A percentile compares a stretch with the other conserved stretches of the same genome.
Conservation (phyloP, 2,113 vertebrate genomes). For the Taurulus bubalis region DNA sequence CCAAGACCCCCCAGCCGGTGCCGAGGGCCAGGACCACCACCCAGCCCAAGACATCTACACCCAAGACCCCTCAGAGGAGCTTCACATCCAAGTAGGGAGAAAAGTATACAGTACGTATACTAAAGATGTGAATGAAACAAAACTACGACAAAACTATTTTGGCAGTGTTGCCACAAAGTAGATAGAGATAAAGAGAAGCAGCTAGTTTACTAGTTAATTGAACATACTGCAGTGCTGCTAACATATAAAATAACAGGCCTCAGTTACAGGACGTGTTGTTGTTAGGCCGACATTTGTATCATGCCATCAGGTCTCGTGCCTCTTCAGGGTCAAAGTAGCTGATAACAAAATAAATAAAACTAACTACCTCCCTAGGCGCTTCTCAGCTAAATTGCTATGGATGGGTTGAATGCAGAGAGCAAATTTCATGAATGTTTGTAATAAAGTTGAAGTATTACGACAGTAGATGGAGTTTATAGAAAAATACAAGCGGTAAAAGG, state of each 20-base stretch:
- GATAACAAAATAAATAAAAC: not conserved
- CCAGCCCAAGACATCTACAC: slow-evolving; percentile 80
- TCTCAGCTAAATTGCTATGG: not conserved
- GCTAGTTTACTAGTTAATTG: not conserved
- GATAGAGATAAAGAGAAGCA: not conserved
- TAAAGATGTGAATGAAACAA: not conserved
- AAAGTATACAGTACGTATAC: not conserved
- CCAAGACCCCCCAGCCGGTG: slow-evolving; percentile 78
- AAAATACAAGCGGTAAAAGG: no score
- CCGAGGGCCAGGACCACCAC: slow-evolving; percentile 67
- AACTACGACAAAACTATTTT: not conserved
- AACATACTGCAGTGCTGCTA: no score
- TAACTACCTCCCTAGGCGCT: no score
- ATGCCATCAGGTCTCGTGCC: no score
- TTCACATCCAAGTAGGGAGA: slow-evolving; percentile 51
- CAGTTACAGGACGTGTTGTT: no score
- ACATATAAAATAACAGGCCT: no score
- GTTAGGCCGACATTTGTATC: no score
- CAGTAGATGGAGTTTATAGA: no score
- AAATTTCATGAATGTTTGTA: no score
- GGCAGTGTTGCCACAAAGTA: no score
- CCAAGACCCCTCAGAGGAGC: slow-evolving; percentile 46
- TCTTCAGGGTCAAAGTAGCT: not conserved
- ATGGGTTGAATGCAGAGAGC: no score
- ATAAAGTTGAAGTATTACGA: no score